Evolutionary conservation across 2,113 vertebrate species (phyloP), one percentile per base, ranked within the genome.

Genomic region (Oceanodroma tethys): DNA sequence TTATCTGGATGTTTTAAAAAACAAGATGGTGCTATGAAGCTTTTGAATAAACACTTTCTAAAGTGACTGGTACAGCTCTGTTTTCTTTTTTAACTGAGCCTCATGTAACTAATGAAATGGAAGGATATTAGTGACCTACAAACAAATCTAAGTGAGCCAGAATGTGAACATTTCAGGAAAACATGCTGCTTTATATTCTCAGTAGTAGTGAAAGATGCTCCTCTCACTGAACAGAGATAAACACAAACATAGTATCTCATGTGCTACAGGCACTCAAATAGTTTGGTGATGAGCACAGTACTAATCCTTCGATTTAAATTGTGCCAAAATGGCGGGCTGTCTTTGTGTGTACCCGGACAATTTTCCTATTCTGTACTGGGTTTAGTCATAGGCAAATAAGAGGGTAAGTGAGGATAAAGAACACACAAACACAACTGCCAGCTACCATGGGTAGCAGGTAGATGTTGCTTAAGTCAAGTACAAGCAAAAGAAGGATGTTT

Each of bases 21-120:
- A 96, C 93, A 97, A 97, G 98, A 98, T 98, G 98, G 98, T 98
- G 98, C 98, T 98, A 98, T 98, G 98, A 98, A 95, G 98, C 98
- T 98, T 98, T 98, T 98, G 91, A 98, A 98, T 98, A 98, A 98
- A 98, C 88, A 97, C 95, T 98, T 97, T 98, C 97, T 97, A 97
- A 98, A 98, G 97, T 96, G 97, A 98, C 58, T 48, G 88, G 19
- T 53, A n/a, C 73, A 48, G 56, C 38, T 82, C 13, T 91, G 50
- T 43, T 76, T 87, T 68, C 25, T 86, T 90, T 79, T 86, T 89
- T 42, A 5, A 85, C 40, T 43, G 27, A 72, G 27, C 48, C 16
- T 47, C 11, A 2, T 32, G 48, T 75, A 86, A 62, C 38, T 56
- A 53, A 9, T 83, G 45, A 60, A 78, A 42, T 52, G 52, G 72